Evolutionary conservation across 2,797 vertebrate species (phyloP), one percentile per base, ranked within the genome.

Genomic region (Chloroceryle inda): DNA sequence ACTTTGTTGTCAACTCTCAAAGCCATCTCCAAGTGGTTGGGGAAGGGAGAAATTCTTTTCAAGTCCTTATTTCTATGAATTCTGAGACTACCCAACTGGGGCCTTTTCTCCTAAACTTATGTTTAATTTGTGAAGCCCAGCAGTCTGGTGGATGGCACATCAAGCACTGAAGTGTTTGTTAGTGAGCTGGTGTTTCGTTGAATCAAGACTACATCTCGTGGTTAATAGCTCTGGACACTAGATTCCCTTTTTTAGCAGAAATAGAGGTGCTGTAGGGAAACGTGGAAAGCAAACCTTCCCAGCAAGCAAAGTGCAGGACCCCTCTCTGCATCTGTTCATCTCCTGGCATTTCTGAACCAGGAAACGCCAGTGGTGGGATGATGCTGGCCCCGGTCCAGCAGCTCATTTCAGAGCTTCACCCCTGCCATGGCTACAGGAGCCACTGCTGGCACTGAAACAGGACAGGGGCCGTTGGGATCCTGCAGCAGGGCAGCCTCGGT

Each of bases 401-500:
- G 13, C 68, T 76, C 23, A 0, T 49, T 49, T 44, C 81, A 31
- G 58, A 79, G 16, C 64, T 72, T 53, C 3, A 0, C 44, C 44
- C 68, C n/a, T 2, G 0, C 56, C 1, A 4, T 7, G 47, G 79
- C 85, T 44, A 13, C 77, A 23, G 82, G 50, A 45, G 22, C n/a
- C 1, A 1, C 17, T 87, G 11, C 71, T 82, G 71, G 55, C 66
- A 37, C 27, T 1, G 2, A 35, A 35, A 44, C 1, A 0, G 8
- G 7, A 0, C 4, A 1, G 17, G 59, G 38, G 64, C 66, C 62
- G 52, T 29, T 1, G 3, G 42, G 26, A 42, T 19, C 40, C 9
- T 52, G n/a, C 49, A 1, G 9, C 2, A 1, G 13, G 19, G 14
- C 45, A 58, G 13, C 53, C 33, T 35, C 1, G 2, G 45, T 75